A percentile compares a stretch with the other conserved stretches of the same genome.
These are phyloP conservation scores for Heteromurus nitidus DNA, from an alignment of 2,888 invertebrate species.

Conservation along the genomic window DNA sequence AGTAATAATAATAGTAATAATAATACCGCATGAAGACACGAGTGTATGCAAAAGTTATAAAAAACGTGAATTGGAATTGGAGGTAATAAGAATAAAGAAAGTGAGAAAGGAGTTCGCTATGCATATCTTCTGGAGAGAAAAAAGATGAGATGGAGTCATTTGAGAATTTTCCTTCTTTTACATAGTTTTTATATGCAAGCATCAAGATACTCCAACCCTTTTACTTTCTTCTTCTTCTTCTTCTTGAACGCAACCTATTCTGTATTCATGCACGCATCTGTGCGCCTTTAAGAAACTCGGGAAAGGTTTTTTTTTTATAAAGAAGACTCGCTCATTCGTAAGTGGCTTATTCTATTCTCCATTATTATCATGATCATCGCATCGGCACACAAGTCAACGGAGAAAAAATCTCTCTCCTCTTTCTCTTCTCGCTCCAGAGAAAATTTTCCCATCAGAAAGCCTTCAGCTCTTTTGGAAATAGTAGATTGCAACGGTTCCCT, in stretches of 20 bases:
- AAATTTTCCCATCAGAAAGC: neutral
- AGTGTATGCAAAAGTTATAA: slow-evolving; percentile 13
- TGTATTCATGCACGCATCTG: neutral
- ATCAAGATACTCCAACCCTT: neutral
- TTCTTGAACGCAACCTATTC: neutral
- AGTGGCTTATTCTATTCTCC: slow-evolving; percentile 58
- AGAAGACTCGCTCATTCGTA: slow-evolving; percentile 3
- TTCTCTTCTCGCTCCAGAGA: neutral
- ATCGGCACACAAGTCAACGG: slow-evolving; percentile 35
- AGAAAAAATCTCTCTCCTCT: slow-evolving; percentile 24
- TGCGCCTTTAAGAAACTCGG: too few relatives aligned
- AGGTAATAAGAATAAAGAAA: slow-evolving; percentile 57
- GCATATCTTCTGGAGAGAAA: slow-evolving; percentile 10
- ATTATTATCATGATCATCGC: slow-evolving; percentile 48
- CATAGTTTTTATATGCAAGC: too few relatives aligned
- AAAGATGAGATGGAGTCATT: slow-evolving; percentile 44
- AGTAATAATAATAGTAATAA: slow-evolving; percentile 44
- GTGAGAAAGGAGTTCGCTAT: slow-evolving; percentile 38
- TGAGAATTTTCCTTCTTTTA: slow-evolving; percentile 47
- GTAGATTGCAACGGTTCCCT: too few relatives aligned
- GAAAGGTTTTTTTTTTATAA: neutral
- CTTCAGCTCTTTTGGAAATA: neutral
- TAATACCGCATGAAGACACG: slow-evolving; percentile 33
- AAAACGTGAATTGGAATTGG: slow-evolving; percentile 49
- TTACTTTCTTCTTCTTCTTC: slow-evolving; percentile 1